Conservation (phyloP, 2,888 invertebrate genomes). For the Epinotia demarniana region DNA sequence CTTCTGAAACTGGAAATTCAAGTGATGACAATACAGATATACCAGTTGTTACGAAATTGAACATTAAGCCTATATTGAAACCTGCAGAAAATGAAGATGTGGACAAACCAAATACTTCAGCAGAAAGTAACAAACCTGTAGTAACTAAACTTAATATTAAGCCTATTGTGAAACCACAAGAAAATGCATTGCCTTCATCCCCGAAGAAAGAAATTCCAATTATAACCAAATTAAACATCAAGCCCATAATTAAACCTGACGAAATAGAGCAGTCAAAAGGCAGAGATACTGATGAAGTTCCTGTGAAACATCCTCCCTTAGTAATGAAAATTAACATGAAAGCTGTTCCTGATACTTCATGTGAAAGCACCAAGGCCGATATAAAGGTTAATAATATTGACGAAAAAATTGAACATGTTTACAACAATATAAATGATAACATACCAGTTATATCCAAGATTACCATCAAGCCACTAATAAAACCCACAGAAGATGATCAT, state of each 20-base stretch:
- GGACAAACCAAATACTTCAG: slow-evolving; percentile 55
- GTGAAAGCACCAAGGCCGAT: slow-evolving; percentile 55
- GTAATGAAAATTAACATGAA: slow-evolving; percentile 80
- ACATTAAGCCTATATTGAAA: slow-evolving; percentile 83
- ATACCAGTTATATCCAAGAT: slow-evolving; percentile 62
- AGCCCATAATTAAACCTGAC: slow-evolving; percentile 79
- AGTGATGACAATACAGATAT: slow-evolving; percentile 80
- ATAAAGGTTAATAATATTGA: slow-evolving; percentile 54
- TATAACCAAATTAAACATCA: slow-evolving; percentile 79
- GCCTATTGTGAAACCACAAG: slow-evolving; percentile 73
- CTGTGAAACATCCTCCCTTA: slow-evolving; percentile 72
- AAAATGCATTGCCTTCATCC: slow-evolving; percentile 64
- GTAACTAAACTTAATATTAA: slow-evolving; percentile 78
- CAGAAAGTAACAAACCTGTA: slow-evolving; percentile 70
- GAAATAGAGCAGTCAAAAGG: slow-evolving; percentile 58
- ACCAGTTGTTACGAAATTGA: slow-evolving; percentile 82
- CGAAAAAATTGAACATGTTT: slow-evolving; percentile 56
- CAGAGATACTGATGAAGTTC: slow-evolving; percentile 60
- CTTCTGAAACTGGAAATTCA: slow-evolving; percentile 78
- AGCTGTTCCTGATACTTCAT: slow-evolving; percentile 63
- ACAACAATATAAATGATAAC: slow-evolving; percentile 63
- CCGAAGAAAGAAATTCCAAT: slow-evolving; percentile 75
- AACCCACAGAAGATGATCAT: slow-evolving; percentile 48
- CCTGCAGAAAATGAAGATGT: slow-evolving; percentile 65
- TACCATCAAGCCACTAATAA: slow-evolving; percentile 69